Evolutionary conservation across 2,888 invertebrate genomes (phyloP).

Genomic region (Drosophila suboccidentalis): DNA sequence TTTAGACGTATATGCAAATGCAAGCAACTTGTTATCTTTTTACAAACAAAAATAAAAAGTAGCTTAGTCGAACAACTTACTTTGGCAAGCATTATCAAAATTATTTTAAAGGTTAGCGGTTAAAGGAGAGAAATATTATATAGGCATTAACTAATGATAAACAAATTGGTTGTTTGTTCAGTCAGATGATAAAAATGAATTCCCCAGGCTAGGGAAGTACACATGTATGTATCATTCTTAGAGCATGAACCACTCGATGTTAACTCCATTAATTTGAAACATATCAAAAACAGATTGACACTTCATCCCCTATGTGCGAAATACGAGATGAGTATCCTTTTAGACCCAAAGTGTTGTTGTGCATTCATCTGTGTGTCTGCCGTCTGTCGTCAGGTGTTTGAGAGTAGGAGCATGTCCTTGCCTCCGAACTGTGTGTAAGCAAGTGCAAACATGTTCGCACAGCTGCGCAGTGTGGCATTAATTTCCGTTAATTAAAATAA

Average conservation of each 20-base stretch:
- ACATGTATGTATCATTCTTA: conserved; percentile 1
- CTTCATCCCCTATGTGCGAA: conserved; percentile 29
- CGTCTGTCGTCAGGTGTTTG: conserved; percentile 36
- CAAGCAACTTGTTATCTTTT: conserved; percentile 16
- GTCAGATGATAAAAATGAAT: conserved; percentile 13
- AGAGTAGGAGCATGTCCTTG: conserved; percentile 1
- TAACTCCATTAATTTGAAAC: conserved; percentile 71
- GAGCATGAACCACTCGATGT: conserved; percentile 40
- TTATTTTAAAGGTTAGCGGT: background rate
- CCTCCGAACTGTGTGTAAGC: conserved; percentile 65
- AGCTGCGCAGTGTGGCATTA: conserved; percentile 77
- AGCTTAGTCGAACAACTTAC: conserved; percentile 3
- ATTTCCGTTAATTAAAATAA: conserved; percentile 82
- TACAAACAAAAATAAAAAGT: background rate
- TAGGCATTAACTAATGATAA: conserved; percentile 23
- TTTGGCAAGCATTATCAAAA: background rate
- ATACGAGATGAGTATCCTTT: conserved; percentile 50
- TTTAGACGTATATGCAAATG: conserved; percentile 16
- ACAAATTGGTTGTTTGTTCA: conserved; percentile 16
- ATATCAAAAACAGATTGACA: conserved; percentile 72
- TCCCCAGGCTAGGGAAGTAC: background rate
- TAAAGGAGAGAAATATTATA: background rate
- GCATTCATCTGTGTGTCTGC: conserved; percentile 63
- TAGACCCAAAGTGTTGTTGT: conserved; percentile 50
- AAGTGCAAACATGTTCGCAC: conserved; percentile 72